Conservation (phyloP, 2,797 vertebrate species). For the Hybognathus amarus region DNA sequence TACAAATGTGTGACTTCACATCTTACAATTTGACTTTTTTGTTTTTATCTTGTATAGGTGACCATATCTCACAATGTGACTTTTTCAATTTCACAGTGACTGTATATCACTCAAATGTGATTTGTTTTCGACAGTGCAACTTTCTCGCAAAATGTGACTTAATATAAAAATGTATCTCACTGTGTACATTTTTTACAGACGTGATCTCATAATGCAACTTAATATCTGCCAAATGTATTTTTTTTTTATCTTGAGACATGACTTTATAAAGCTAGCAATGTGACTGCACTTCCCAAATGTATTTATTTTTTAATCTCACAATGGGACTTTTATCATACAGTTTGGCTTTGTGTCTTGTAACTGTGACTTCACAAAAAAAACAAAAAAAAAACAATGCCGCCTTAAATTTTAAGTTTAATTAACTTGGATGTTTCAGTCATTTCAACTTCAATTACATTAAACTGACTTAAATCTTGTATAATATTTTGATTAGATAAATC, state of each 20-base stretch:
- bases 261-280: neutral
- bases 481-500: no score
- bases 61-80: neutral
- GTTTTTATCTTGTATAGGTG: neutral
- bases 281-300: neutral
- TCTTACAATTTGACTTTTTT: no score
- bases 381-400: no score
- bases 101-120: neutral
- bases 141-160: neutral
- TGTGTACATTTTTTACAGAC: neutral
- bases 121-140: neutral
- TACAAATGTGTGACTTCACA: neutral
- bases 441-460: no score
- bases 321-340: neutral
- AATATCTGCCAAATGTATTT: neutral
- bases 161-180: neutral
- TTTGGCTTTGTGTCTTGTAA: neutral
- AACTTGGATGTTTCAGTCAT: no score
- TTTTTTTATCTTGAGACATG: neutral
- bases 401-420: no score
- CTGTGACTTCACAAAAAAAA: neutral
- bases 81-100: neutral
- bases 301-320: neutral
- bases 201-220: neutral
- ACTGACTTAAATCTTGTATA: no score